A percentile compares a stretch with the other conserved stretches of the same genome.
Evolutionary conservation across 1,140 invertebrate genomes (phyloP).

Genomic region (Bacillus rossius): DNA sequence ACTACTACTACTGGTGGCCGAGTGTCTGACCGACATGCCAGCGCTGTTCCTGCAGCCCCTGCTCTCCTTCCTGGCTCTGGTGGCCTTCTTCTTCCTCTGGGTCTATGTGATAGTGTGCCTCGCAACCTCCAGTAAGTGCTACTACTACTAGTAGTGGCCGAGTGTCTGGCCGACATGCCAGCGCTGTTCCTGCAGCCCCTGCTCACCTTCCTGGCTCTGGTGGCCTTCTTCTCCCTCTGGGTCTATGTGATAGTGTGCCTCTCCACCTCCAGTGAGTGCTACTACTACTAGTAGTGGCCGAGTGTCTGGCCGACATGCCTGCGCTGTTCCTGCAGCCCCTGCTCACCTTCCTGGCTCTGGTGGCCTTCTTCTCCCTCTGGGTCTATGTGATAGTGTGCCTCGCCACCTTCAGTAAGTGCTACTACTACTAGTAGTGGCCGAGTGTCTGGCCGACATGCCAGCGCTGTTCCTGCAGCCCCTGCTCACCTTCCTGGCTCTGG

Average conservation of each 20-base stretch:
- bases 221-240: constrained; percentile 82
- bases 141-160: too few relatives aligned
- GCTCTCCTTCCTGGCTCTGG: constrained; percentile 72
- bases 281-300: too few relatives aligned
- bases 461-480: constrained; percentile 83
- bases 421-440: too few relatives aligned
- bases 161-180: constrained; percentile 74
- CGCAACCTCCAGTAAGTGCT: constrained; percentile 62
- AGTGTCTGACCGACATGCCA: constrained; percentile 74
- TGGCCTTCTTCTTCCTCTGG: constrained; percentile 82
- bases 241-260: constrained; percentile 66
- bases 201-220: constrained; percentile 72
- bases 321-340: constrained; percentile 83
- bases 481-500: constrained; percentile 72
- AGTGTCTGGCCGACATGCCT: constrained; percentile 74
- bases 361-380: constrained; percentile 82
- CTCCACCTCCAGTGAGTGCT: constrained; percentile 64
- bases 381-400: constrained; percentile 66
- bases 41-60: constrained; percentile 83
- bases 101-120: constrained; percentile 66
- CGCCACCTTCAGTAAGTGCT: constrained; percentile 63
- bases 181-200: constrained; percentile 83
- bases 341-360: constrained; percentile 72
- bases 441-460: constrained; percentile 74
- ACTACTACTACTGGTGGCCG: too few relatives aligned